Base-by-base conservation (phyloP, 2,797 vertebrate species). In the Sorex maritimensis region DNA sequence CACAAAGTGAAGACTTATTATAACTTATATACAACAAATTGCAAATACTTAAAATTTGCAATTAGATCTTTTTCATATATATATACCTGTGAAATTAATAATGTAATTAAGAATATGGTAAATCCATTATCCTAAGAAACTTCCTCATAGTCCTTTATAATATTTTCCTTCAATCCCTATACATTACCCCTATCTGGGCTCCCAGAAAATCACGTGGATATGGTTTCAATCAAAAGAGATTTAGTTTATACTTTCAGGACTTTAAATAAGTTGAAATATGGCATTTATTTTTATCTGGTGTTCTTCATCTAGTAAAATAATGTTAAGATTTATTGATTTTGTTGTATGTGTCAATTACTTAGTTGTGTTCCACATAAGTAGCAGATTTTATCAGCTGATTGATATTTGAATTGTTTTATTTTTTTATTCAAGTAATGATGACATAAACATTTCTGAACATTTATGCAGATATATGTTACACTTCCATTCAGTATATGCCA, bases 1-100 rank as follows among this genome's bases (percentile, higher is more conserved):
- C 17, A 41, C 15, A 91, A 91, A 94, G 41, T 93, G 13, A 92
- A n/a, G 65, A 84, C 24, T 88, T 78, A 26, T 38, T 55, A 4
- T 73, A 86, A 86, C 21, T 49, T 86, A n/a, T 4, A 71, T 38
- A 86, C 1, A 58, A 88, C 55, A 83, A 71, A 30, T 17, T 63
- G 6, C 2, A 75, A n/a, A 75, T 23, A 55, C 13, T 61, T 61
- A 19, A 58, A 52, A 52, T 6, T 61, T 61, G 21, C 58, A 61
- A 61, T 61, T 61, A 61, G 21, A 23, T 61, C 58, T 6, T 75
- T 77, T 87, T 88, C 14, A 34, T 55, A 34, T 28, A 0, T 72
- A 68, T 58, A 79, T 46, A 30, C 26, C 6, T 61, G 3, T 77
- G 38, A 82, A 69, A 82, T 23, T 38, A 41, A 38, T 65, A 86